Evolutionary conservation across 2,113 vertebrate species (phyloP).

Genomic region (Mesembrinibis cayennensis): DNA sequence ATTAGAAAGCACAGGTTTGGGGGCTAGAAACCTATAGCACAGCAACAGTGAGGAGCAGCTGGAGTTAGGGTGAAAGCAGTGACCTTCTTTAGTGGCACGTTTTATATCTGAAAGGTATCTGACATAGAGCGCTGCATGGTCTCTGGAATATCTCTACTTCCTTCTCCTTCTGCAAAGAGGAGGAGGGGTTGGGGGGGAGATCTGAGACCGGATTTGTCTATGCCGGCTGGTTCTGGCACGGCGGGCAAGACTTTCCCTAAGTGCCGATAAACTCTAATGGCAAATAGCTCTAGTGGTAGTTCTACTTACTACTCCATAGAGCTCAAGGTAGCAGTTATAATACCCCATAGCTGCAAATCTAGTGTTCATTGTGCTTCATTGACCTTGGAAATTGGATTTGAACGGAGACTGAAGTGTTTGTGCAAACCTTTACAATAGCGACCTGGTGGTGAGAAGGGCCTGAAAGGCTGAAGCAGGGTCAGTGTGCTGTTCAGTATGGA

Average conservation of each 20-base stretch:
- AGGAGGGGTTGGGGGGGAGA: too few species aligned
- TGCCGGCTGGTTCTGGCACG: too few species aligned
- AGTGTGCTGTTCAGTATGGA: neutral
- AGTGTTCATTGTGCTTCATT: neutral
- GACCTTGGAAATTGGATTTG: neutral
- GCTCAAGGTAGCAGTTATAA: neutral
- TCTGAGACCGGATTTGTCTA: neutral
- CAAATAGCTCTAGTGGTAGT: neutral
- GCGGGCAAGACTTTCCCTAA: neutral
- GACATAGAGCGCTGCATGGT: neutral
- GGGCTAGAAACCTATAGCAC: neutral
- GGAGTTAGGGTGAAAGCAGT: neutral
- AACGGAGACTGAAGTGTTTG: neutral
- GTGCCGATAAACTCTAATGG: neutral
- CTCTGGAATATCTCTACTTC: neutral
- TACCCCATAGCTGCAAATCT: neutral
- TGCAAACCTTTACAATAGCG: neutral
- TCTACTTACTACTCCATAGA: neutral
- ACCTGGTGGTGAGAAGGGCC: neutral
- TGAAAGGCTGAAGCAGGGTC: too few species aligned
- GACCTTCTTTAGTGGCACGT: neutral
- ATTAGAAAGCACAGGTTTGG: neutral
- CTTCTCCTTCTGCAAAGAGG: neutral
- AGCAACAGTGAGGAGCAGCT: too few species aligned
- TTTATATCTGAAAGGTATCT: neutral